These are phyloP conservation scores for Orthosia gothica DNA, from an alignment of 2,888 invertebrate genomes.

Conservation along the genomic window DNA sequence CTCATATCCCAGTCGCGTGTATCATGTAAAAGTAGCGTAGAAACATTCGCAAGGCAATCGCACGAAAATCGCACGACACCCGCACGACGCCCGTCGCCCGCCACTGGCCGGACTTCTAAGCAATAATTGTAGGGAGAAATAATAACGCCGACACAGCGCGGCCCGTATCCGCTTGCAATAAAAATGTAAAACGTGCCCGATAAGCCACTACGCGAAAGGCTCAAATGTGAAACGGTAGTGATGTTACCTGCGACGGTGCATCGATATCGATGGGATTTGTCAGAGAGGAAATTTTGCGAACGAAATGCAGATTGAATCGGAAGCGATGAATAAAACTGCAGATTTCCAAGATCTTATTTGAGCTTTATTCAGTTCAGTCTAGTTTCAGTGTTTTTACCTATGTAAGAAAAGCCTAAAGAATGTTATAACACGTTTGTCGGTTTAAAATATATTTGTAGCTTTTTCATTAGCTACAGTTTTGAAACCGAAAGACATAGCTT, in stretches of 20 bases:
- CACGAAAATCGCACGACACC: constrained; percentile 42
- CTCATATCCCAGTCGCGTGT: constrained; percentile 25
- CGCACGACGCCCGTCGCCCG: constrained; percentile 50
- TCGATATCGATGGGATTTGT: constrained; percentile 62
- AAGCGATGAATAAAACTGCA: neutral
- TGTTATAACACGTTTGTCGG: neutral
- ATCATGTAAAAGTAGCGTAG: constrained; percentile 47
- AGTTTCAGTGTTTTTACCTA: neutral
- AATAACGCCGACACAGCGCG: constrained; percentile 88
- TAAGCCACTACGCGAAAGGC: constrained; percentile 89
- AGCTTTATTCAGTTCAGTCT: neutral
- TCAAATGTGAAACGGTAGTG: constrained; percentile 84
- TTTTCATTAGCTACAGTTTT: neutral
- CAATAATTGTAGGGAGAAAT: constrained; percentile 90
- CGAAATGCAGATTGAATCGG: neutral
- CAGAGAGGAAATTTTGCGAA: neutral
- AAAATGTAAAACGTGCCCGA: constrained; percentile 91
- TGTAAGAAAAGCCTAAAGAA: neutral
- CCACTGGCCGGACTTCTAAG: constrained; percentile 81
- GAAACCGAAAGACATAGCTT: neutral
- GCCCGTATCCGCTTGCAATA: constrained; percentile 91
- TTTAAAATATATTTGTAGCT: neutral
- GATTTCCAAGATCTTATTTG: neutral
- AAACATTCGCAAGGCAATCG: constrained; percentile 64
- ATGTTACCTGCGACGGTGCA: constrained; percentile 50